Evolutionary conservation across 2,113 vertebrate species (phyloP).

Genomic region (Vicugna pacos): DNA sequence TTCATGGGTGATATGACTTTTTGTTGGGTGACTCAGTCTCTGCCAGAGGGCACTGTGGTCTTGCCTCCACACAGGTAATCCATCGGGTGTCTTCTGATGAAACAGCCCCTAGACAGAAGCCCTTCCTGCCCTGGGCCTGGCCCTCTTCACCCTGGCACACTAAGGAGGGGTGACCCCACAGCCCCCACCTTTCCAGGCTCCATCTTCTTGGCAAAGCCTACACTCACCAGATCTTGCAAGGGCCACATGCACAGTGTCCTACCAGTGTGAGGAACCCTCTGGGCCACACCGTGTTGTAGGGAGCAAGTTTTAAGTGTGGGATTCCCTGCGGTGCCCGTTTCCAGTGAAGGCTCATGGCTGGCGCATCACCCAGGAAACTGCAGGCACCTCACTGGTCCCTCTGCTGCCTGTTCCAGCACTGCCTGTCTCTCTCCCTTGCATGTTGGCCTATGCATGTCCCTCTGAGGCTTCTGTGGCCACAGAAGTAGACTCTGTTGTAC

Average conservation of each 20-base stretch:
- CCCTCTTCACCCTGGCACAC: no score
- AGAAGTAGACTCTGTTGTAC: neutral
- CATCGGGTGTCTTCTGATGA: neutral
- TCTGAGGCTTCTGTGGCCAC: neutral
- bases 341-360: neutral
- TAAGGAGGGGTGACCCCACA: no score
- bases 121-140: neutral
- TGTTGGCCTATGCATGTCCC: accelerated
- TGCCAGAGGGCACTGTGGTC: neutral
- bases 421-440: neutral
- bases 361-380: neutral
- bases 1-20: neutral
- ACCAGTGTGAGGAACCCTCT: neutral
- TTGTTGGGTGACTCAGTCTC: neutral
- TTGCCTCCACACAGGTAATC: neutral
- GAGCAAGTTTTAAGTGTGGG: accelerated
- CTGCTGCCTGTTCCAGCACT: no score
- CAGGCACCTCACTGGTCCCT: neutral
- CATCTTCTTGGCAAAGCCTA: neutral
- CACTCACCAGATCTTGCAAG: neutral
- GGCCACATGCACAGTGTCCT: neutral
- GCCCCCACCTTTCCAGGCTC: neutral
- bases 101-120: neutral
- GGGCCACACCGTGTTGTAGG: neutral
- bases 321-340: neutral